Evolutionary conservation across 1,140 invertebrate genomes (phyloP), one percentile per base, ranked within the genome.

Genomic region (Bombus pascuorum): DNA sequence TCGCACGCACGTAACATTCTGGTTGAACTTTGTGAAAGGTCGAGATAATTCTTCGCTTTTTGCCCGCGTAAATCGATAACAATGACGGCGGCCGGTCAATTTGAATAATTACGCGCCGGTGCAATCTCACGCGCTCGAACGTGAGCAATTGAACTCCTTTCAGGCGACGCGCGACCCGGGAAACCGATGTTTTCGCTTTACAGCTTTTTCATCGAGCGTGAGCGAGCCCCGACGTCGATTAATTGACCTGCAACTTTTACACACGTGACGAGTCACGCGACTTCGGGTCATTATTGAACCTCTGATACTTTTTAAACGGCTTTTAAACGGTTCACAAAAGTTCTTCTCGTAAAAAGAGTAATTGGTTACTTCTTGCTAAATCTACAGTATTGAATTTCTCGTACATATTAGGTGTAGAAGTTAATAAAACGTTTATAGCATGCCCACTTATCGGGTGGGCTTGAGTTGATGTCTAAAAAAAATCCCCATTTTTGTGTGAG

Each of bases 111-210:
- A 65, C 47, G 65, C 34, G 34, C 13, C 71, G 13, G 18, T 12
- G 42, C 66, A 32, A 81, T n/a, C 37, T 32, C 18, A 25, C 57
- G 71, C 68, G 68, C 28, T 57, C 79, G 79, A 32, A 59, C 37
- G 37, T 25, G 71, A 22, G 53, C 25, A 65, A 82, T 82, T 39
- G 72, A 34, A 62, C 15, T 44, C 25, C 70, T 59, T 74, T 74
- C 42, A 44, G 15, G 25, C 72, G 57, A 22, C 3, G 10, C 53
- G 71, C 42, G 42, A 76, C 2, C 72, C 2, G 25, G 42, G 9
- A 76, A 88, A 59, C 34, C 83, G 83, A 88, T 86, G 71, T 81
- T 89, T 81, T 79, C 78, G 53, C 86, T 80, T 88, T 72, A 80
- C 86, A 79, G 87, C 74, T 88, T 81, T 78, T 87, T 88, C 77